These are phyloP conservation scores for Disparrhopalites patrizii DNA, from an alignment of 2,888 invertebrate species.

Conservation along the genomic window DNA sequence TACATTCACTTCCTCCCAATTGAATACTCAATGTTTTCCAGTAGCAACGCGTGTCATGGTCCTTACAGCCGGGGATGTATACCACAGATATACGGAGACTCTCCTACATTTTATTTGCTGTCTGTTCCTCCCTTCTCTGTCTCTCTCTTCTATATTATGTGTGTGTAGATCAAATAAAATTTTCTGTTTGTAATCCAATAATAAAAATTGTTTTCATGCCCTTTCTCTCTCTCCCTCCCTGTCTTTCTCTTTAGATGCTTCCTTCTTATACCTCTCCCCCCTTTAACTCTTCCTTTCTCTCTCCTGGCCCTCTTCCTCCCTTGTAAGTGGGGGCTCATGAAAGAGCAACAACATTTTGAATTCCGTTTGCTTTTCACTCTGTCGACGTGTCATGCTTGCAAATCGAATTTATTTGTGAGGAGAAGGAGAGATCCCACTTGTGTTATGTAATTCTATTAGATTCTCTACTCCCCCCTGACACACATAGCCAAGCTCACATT, in stretches of 20 bases:
- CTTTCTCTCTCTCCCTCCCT: too few relatives aligned
- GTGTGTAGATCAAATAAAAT: conserved; percentile 4
- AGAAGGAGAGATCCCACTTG: background rate
- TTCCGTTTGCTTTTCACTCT: conserved; percentile 7
- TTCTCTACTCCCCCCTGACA: too few relatives aligned
- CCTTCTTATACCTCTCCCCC: too few relatives aligned
- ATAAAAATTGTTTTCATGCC: conserved; percentile 2
- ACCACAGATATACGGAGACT: too few relatives aligned
- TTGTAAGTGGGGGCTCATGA: too few relatives aligned
- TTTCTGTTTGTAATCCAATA: conserved; percentile 7
- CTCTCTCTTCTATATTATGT: background rate
- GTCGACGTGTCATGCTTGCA: conserved; percentile 1
- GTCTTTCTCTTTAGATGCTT: too few relatives aligned
- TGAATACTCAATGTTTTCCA: background rate
- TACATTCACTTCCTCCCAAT: background rate
- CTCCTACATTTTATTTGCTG: too few relatives aligned
- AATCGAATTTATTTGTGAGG: background rate
- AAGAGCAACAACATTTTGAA: background rate
- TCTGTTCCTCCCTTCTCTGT: conserved; percentile 20
- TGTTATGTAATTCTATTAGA: background rate
- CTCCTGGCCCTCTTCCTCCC: too few relatives aligned
- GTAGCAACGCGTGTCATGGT: too few relatives aligned
- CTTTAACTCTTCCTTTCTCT: too few relatives aligned
- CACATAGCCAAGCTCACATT: too few relatives aligned
- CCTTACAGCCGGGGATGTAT: too few relatives aligned